Evolutionary conservation across 2,888 invertebrate species (phyloP), one percentile per base, ranked within the genome.

Genomic region (Pollenia angustigena): DNA sequence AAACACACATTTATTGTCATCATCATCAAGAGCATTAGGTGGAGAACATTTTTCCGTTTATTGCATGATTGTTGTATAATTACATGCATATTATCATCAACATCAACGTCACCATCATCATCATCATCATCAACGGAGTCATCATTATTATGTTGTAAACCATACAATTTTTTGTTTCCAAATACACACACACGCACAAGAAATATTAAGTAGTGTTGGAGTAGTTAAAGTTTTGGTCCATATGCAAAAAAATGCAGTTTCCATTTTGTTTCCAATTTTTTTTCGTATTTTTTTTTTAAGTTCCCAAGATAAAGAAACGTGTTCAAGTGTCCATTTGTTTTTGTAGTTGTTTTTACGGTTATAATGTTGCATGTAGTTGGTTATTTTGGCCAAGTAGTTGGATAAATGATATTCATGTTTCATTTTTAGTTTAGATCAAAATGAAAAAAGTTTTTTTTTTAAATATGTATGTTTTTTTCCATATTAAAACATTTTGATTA

Each of bases 311-410:
- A 52, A 14, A 80, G 54, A 74, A 68, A 90, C 90, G 92, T 92
- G 91, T 89, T 90, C 91, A 91, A 92, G 91, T 90, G 90, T 52
- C 66, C 2, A 52, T 68, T 68, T 76, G 32, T 32, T 78, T 44
- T 68, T 60, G 60, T 46, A 62, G 58, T 82, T 54, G 60, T 48
- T 46, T 75, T 74, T 75, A 60, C 23, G 23, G 11, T 66, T 71
- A 71, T 54, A 60, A 58, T 69, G 18, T 76, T 74, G 58, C 50
- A 78, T 68, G 72, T 69, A 40, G 46, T 82, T 78, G 46, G 23
- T 68, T 66, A 44, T 68, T 32, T 58, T 50, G 32, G 42, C 68
- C 75, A 82, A 82, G 68, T 82, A 46, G 60, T 76, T 62, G 54
- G 50, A 76, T 76, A 69, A 44, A 69, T 62, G 48, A 76, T 78